Evolutionary conservation across 2,797 vertebrate genomes (phyloP).

Genomic region (Odontamblyopus rebecca): DNA sequence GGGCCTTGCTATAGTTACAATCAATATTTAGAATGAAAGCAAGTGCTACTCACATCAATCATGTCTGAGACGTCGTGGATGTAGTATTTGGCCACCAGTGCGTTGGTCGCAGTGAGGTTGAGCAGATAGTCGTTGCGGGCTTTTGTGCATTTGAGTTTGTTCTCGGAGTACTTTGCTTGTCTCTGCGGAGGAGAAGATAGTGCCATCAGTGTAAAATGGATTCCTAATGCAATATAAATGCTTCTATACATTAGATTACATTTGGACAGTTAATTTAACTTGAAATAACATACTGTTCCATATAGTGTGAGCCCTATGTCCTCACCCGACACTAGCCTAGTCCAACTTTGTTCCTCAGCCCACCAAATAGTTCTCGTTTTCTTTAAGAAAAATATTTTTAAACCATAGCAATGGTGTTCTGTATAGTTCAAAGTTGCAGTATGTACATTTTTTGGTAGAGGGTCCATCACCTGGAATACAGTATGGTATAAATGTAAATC

Average conservation of each 20-base stretch:
- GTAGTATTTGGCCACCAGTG: slow-evolving; percentile 95
- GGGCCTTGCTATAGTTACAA: neutral
- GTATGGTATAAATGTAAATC: too few species aligned
- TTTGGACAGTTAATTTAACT: slow-evolving; percentile 16
- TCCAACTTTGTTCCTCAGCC: neutral
- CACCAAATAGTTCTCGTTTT: neutral
- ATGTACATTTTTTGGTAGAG: neutral
- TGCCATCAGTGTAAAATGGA: slow-evolving; percentile 43
- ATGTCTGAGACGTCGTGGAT: slow-evolving; percentile 97
- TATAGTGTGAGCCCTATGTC: neutral
- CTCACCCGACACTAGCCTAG: neutral
- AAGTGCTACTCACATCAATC: slow-evolving; percentile 87
- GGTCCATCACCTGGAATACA: too few species aligned
- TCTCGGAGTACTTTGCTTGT: slow-evolving; percentile 98
- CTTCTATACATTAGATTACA: slow-evolving; percentile 33
- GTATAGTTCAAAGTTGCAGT: neutral
- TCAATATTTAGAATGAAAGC: neutral
- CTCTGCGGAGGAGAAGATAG: slow-evolving; percentile 76
- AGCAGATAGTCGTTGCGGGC: slow-evolving; percentile 96
- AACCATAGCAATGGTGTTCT: too few species aligned
- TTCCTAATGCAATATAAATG: slow-evolving; percentile 40
- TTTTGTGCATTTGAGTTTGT: slow-evolving; percentile 98
- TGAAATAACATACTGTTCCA: slow-evolving; percentile 6
- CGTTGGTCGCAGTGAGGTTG: slow-evolving; percentile 93
- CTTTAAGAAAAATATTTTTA: neutral